Evolutionary conservation across 2,797 vertebrate genomes (phyloP), one percentile per base, ranked within the genome.

Genomic region (Xenops minutus): DNA sequence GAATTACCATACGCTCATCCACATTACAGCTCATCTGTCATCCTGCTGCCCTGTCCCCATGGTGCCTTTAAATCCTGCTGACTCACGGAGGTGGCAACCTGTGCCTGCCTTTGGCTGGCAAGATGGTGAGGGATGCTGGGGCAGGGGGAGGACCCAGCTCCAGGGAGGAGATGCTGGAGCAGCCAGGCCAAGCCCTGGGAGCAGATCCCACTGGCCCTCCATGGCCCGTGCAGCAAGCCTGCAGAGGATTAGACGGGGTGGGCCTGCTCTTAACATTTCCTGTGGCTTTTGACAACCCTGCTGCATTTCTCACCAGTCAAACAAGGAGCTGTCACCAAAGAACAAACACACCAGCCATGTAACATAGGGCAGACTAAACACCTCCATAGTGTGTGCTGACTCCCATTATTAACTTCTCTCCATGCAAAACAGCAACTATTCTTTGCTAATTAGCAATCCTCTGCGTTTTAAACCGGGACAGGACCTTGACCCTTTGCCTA

Each of bases 401-500:
- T 93, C 34, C 48, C 46, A 36, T 64, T 61, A 29, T 68, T 91
- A 79, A 85, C 63, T 82, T 64, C 29, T 71, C 49, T 79, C 56
- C 77, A 66, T 0, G 0, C 1, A 2, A 85, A 89, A 27, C 13
- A 89, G 32, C 46, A 77, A 62, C 61, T 68, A 7, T 84, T 97
- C 89, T 95, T 96, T 96, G 94, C 94, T 97, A 96, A 92, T 88
- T 94, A 85, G 86, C 2, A 56, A 92, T 96, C 87, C 85, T 64
- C 88, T 85, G 88, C 74, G 85, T 92, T 96, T 95, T 95, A 96
- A 97, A 91, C 92, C 2, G 2, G 79, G 94, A 77, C 94, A 79
- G 96, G 86, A 93, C 81, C 75, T 97, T 96, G 87, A 81, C 91
- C 92, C 77, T 97, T 96, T 44, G 96, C 94, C 94, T 61, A 76